Percentiles rank a stretch among this genome's conserved stretches.
These are phyloP conservation scores for Spongilla lacustris DNA, from an alignment of 37 sponge, comb jelly and placozoan species.

Conservation along the genomic window DNA sequence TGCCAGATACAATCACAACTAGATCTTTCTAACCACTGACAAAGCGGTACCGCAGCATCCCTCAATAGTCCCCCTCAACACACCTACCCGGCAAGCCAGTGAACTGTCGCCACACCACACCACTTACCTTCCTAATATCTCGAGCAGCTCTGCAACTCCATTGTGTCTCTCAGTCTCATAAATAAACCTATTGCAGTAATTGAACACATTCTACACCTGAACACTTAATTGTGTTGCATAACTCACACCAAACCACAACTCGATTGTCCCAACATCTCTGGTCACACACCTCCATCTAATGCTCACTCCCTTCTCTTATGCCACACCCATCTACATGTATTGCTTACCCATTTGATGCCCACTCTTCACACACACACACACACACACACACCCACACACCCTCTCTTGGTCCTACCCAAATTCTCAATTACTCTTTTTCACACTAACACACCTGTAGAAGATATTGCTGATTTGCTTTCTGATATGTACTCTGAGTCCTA, in stretches of 20 bases:
- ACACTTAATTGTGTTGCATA: background rate
- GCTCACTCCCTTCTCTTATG: background rate
- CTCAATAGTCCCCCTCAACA: background rate
- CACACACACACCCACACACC: slow-evolving; percentile 20
- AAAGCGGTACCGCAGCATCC: background rate
- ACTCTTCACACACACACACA: background rate
- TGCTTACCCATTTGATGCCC: no score
- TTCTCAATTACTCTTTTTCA: slow-evolving; percentile 1
- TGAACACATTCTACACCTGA: background rate
- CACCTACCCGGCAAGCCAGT: no score
- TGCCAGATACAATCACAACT: no score
- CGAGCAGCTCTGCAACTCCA: slow-evolving; percentile 95
- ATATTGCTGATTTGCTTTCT: slow-evolving; percentile 97
- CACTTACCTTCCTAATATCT: slow-evolving; percentile 89
- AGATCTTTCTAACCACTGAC: no score
- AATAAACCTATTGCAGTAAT: slow-evolving; percentile 62
- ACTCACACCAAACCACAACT: background rate
- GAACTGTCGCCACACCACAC: background rate
- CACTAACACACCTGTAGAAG: slow-evolving; percentile 74
- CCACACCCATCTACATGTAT: no score
- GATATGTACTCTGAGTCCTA: slow-evolving; percentile 93
- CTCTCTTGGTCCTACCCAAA: background rate
- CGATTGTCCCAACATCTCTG: background rate
- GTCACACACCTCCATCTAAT: background rate
- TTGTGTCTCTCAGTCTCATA: slow-evolving; percentile 94